Evolutionary conservation across 2,113 vertebrate species (phyloP).

Genomic region (Menura novaehollandiae): DNA sequence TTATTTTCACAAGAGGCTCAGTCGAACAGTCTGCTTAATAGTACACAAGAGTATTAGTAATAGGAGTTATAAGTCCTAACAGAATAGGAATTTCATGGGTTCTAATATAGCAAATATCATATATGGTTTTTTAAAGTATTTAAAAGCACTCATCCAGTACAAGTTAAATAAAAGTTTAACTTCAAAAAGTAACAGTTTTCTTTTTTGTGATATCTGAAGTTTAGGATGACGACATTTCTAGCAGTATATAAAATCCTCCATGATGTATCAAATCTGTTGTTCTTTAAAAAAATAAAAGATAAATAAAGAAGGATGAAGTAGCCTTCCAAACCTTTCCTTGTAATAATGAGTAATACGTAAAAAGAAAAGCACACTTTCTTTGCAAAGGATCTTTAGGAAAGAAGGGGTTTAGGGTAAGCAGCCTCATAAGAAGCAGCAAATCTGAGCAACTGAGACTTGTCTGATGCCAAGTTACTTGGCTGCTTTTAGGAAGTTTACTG

Average conservation of each 20-base stretch:
- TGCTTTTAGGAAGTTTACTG: background rate
- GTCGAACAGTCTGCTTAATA: background rate
- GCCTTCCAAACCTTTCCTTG: background rate
- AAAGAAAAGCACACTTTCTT: background rate
- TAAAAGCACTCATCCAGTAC: background rate
- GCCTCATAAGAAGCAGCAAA: background rate
- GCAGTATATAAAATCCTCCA: background rate
- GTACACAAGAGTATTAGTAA: background rate
- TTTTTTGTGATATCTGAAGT: background rate
- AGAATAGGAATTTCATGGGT: background rate
- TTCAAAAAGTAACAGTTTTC: background rate
- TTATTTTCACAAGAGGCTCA: background rate
- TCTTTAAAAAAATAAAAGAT: background rate
- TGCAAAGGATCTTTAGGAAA: background rate
- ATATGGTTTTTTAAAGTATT: background rate
- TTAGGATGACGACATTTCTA: background rate
- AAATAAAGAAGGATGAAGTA: accelerated
- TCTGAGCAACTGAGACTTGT: background rate
- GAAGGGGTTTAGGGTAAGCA: background rate
- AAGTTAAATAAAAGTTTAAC: background rate
- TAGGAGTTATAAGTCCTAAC: background rate
- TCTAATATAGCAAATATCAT: background rate
- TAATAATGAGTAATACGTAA: background rate
- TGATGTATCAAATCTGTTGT: background rate
- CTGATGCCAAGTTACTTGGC: background rate